Conservation (phyloP, 2,113 vertebrate genomes). For the Synchiropus splendidus region DNA sequence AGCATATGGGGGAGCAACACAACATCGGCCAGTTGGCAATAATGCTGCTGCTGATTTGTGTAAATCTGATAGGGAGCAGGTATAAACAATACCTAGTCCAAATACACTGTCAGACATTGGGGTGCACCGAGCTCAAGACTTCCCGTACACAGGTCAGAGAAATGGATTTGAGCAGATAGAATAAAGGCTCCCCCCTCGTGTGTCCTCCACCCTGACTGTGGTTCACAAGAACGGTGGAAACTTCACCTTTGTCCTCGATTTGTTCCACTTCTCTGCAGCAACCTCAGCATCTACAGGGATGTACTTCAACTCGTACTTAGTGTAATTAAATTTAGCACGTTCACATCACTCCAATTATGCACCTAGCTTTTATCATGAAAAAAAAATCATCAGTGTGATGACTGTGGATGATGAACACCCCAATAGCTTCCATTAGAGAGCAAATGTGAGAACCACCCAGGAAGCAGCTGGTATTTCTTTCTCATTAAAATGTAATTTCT, state of each 20-base stretch:
- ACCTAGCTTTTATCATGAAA: neutral
- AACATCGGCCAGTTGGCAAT: too few species aligned
- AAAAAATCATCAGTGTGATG: neutral
- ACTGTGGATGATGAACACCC: neutral
- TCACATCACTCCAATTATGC: too few species aligned
- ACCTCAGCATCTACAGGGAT: too few species aligned
- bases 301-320: too few species aligned
- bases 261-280: too few species aligned
- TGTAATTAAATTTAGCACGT: too few species aligned
- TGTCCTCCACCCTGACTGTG: constrained; percentile 12
- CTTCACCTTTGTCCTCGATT: too few species aligned
- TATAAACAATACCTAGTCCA: too few species aligned
- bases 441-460: neutral
- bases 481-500: constrained; percentile 27
- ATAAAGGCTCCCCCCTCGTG: constrained; percentile 16
- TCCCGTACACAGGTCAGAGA: constrained; percentile 1
- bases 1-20: too few species aligned
- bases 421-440: constrained; percentile 4
- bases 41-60: too few species aligned
- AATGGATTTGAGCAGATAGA: constrained; percentile 24
- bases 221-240: constrained; percentile 6
- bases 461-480: constrained; percentile 2
- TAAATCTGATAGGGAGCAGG: too few species aligned
- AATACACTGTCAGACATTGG: too few species aligned
- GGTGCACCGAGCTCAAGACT: neutral